Conservation (phyloP, 1,140 invertebrate genomes). For the Marisa cornuarietis region DNA sequence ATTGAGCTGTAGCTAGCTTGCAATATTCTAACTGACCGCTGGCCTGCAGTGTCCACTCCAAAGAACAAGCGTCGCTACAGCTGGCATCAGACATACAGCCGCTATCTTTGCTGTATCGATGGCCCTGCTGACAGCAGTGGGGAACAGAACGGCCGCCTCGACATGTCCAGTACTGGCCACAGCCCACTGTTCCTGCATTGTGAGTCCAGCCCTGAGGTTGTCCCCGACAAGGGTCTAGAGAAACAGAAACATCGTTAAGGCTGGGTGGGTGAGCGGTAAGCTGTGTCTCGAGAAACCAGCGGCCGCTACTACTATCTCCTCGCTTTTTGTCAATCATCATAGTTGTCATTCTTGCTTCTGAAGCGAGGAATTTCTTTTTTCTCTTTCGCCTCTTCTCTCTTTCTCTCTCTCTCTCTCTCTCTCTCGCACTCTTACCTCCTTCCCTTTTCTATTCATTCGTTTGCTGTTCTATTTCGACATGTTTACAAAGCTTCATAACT, state of each 20-base stretch:
- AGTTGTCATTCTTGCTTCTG: no score
- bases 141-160: constrained; percentile 33
- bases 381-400: no score
- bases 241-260: background rate
- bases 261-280: no score
- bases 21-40: constrained; percentile 24
- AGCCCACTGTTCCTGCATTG: constrained; percentile 25
- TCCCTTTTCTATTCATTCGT: no score
- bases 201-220: constrained; percentile 32
- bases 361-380: no score
- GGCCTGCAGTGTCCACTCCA: constrained; percentile 13
- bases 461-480: no score
- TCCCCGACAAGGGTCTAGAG: constrained; percentile 37
- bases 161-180: constrained; percentile 44
- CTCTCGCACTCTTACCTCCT: no score
- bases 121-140: constrained; percentile 40
- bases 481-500: no score
- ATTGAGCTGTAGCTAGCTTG: constrained; percentile 5
- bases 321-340: no score
- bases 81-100: constrained; percentile 38
- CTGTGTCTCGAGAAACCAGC: no score
- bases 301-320: no score
- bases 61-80: constrained; percentile 36
- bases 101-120: constrained; percentile 34
- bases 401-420: background rate